Conservation (phyloP, 2,888 invertebrate species). For the Ectropis crepuscularia region DNA sequence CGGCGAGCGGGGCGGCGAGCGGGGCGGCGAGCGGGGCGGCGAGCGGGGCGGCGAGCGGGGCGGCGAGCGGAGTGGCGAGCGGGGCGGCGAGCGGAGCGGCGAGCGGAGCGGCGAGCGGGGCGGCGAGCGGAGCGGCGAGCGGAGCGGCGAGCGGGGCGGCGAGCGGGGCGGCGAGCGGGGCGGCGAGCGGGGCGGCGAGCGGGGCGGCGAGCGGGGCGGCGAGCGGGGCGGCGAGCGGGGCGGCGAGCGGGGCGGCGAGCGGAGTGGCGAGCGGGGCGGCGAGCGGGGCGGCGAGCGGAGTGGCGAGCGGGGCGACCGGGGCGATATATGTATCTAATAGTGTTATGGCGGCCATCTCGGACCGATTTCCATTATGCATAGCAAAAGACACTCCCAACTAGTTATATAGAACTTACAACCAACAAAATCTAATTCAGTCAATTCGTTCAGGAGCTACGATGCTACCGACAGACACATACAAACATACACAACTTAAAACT, state of each 20-base stretch:
- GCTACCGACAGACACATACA: too few species aligned
- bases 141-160: conserved; percentile 63
- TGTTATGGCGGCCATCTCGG: too few species aligned
- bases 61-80: conserved; percentile 15
- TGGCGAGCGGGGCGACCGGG: conserved; percentile 15
- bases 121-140: conserved; percentile 13
- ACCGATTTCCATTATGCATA: too few species aligned
- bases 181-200: conserved; percentile 48
- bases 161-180: conserved; percentile 51
- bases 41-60: conserved; percentile 14
- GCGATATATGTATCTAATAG: too few species aligned
- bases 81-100: too few species aligned
- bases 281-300: not conserved
- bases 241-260: conserved; percentile 15
- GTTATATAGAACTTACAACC: too few species aligned
- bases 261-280: too few species aligned
- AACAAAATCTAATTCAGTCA: too few species aligned
- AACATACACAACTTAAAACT: too few species aligned
- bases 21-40: conserved; percentile 49
- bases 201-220: conserved; percentile 48
- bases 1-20: conserved; percentile 47
- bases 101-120: not conserved
- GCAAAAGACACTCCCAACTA: too few species aligned
- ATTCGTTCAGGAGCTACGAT: too few species aligned
- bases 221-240: conserved; percentile 14